phyloP scores from a whole-genome alignment of 2,797 vertebrate genomes.

The Anguilla megastoma region DNA sequence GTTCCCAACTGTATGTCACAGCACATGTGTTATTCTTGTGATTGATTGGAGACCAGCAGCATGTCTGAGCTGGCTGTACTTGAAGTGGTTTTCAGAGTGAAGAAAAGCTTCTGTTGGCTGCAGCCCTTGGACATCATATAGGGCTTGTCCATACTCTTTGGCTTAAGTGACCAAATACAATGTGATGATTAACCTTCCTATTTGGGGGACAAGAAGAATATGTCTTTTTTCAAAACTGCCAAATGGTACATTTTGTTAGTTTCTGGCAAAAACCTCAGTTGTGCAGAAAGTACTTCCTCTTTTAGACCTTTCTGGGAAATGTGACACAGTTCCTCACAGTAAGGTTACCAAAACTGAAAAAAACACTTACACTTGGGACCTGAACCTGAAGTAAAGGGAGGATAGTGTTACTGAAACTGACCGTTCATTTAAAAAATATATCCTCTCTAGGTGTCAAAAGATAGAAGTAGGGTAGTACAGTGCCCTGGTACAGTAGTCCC shows the following conservation, averaged over 20 bases:
- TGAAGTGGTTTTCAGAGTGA: background rate
- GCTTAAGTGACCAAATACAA: background rate
- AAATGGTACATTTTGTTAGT: constrained; percentile 20
- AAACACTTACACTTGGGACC: background rate
- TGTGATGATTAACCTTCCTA: background rate
- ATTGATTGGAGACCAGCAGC: background rate
- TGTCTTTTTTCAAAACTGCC: constrained; percentile 21
- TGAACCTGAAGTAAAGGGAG: background rate
- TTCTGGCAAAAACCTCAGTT: constrained; percentile 32
- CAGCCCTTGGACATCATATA: background rate
- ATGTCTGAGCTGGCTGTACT: background rate
- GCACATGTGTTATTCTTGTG: background rate
- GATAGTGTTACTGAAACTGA: background rate
- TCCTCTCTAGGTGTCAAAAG: background rate
- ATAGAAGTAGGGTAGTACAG: background rate
- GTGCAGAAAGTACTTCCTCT: constrained; percentile 33
- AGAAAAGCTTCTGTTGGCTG: background rate
- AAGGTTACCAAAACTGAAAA: background rate
- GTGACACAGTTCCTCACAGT: constrained; percentile 24
- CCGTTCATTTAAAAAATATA: background rate
- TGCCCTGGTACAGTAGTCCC: background rate
- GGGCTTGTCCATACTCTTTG: background rate
- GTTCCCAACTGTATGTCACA: background rate
- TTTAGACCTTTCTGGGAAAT: constrained; percentile 35
- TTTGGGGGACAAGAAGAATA: background rate